Conservation (phyloP, 2,113 vertebrate genomes). For the Rattus norvegicus region GRCr8 NC_086037.1:13014001-13014500, state of each 20-base stretch:
- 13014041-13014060: background rate
- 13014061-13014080: background rate
- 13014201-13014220: background rate
- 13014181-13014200: background rate
- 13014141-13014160: background rate
- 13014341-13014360: background rate
- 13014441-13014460: background rate
- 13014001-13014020: background rate
- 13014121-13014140: background rate
- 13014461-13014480: background rate
- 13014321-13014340: background rate
- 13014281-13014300: background rate
- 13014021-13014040: background rate
- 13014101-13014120: background rate
- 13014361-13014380: background rate
- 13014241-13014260: background rate
- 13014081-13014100: background rate
- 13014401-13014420: background rate
- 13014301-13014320: background rate
- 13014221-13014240: background rate
- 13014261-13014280: background rate
- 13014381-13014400: background rate
- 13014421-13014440: background rate
- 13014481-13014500: too few species aligned
- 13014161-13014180: background rate